Conservation (phyloP, 2,113 vertebrate species). For the Silurus asotus region DNA sequence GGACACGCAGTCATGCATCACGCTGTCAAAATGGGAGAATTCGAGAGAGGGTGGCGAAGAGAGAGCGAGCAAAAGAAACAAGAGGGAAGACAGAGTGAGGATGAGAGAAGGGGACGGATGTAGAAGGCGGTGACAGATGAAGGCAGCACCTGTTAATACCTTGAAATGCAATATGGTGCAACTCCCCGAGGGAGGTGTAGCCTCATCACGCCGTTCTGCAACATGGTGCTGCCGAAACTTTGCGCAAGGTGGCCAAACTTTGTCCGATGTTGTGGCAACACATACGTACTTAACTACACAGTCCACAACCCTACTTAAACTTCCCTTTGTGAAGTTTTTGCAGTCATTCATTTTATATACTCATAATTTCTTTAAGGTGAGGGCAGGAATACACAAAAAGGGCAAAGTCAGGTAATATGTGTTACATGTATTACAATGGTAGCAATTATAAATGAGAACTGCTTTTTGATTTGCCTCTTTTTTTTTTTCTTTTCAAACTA, state of each 20-base stretch:
- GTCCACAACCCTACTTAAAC: not conserved
- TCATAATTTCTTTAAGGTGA: not conserved
- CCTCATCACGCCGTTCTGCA: slow-evolving; percentile 47
- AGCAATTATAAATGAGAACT: not conserved
- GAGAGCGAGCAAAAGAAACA: slow-evolving; percentile 22
- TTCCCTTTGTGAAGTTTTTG: not conserved
- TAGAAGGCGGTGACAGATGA: slow-evolving; percentile 52
- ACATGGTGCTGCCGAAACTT: slow-evolving; percentile 40
- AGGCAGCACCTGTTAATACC: slow-evolving; percentile 65
- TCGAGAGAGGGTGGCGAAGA: slow-evolving; percentile 24
- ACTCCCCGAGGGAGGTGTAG: slow-evolving; percentile 53
- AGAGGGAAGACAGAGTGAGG: slow-evolving; percentile 32
- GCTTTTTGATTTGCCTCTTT: not conserved
- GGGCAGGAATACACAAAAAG: not conserved
- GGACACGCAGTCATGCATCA: slow-evolving; percentile 47
- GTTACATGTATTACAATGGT: not conserved
- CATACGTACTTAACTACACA: not conserved
- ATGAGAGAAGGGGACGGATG: slow-evolving; percentile 51
- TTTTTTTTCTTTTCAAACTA: not conserved
- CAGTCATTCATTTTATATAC: not conserved
- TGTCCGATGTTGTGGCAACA: not conserved
- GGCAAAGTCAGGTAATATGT: not conserved
- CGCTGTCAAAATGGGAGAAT: slow-evolving; percentile 49
- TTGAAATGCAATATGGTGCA: slow-evolving; percentile 59
- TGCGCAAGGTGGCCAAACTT: slow-evolving; percentile 31